Percentiles rank a stretch among this genome's conserved stretches.
Evolutionary conservation across 2,797 vertebrate species (phyloP).

Genomic region (Taenioides sp.): DNA sequence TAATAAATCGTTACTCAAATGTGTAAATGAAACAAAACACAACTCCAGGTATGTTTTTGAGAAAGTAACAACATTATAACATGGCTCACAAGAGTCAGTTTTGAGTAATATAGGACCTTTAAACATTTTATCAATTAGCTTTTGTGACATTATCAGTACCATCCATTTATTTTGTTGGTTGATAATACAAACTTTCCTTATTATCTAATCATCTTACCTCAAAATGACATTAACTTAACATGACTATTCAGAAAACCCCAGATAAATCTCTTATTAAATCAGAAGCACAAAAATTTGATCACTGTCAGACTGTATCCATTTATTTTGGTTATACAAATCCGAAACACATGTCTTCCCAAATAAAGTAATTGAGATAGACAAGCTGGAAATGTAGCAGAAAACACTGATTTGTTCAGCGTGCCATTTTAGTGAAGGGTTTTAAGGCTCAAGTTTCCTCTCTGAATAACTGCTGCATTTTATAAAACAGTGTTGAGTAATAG

Average conservation of each 20-base stretch:
- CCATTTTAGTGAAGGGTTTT: neutral
- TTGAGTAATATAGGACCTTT: too few species aligned
- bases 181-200: neutral
- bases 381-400: neutral
- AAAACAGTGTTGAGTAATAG: too few species aligned
- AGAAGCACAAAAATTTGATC: neutral
- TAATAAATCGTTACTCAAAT: too few species aligned
- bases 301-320: neutral
- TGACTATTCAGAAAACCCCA: neutral
- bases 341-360: neutral
- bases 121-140: too few species aligned
- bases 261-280: neutral
- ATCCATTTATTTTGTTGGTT: neutral
- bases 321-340: neutral
- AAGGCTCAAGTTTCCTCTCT: neutral
- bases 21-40: too few species aligned
- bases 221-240: neutral
- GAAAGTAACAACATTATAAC: too few species aligned
- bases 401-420: neutral
- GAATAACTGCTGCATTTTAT: neutral
- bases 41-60: too few species aligned
- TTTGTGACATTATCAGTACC: too few species aligned
- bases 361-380: neutral
- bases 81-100: too few species aligned
- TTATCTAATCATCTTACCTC: neutral